These are phyloP conservation scores for Oegoconia quadripuncta DNA, from an alignment of 2,888 invertebrate species.

Conservation along the genomic window DNA sequence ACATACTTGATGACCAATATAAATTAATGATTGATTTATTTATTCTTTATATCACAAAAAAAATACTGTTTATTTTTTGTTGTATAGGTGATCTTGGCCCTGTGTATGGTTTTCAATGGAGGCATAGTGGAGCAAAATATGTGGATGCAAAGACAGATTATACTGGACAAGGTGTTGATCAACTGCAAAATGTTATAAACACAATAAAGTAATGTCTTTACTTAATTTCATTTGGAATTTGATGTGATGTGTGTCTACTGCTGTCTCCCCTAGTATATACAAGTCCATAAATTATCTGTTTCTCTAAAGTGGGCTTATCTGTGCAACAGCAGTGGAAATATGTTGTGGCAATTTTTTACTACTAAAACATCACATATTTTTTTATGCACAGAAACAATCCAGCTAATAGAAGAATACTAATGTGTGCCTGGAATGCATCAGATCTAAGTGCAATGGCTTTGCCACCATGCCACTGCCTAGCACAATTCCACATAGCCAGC, in stretches of 20 bases:
- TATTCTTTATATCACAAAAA: neutral
- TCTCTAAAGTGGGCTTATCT: no score
- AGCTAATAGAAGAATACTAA: slow-evolving; percentile 91
- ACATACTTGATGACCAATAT: neutral
- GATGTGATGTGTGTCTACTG: no score
- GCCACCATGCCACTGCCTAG: slow-evolving; percentile 97
- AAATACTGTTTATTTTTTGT: slow-evolving; percentile 12
- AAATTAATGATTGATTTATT: neutral
- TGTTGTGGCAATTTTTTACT: no score
- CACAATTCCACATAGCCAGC: slow-evolving; percentile 94
- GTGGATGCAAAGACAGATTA: slow-evolving; percentile 90
- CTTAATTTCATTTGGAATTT: no score
- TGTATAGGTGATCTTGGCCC: slow-evolving; percentile 97
- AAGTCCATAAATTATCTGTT: no score
- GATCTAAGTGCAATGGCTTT: slow-evolving; percentile 95
- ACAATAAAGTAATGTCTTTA: slow-evolving; percentile 82
- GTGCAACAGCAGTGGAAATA: no score
- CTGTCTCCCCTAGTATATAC: no score
- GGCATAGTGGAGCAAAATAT: slow-evolving; percentile 97
- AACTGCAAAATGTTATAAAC: slow-evolving; percentile 88
- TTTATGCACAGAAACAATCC: slow-evolving; percentile 82
- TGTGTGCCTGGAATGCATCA: slow-evolving; percentile 97
- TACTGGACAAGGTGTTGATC: slow-evolving; percentile 91
- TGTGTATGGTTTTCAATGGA: slow-evolving; percentile 99
- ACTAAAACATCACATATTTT: no score